Evolutionary conservation across 1,140 invertebrate species (phyloP).

Genomic region (Prorops nasuta): DNA sequence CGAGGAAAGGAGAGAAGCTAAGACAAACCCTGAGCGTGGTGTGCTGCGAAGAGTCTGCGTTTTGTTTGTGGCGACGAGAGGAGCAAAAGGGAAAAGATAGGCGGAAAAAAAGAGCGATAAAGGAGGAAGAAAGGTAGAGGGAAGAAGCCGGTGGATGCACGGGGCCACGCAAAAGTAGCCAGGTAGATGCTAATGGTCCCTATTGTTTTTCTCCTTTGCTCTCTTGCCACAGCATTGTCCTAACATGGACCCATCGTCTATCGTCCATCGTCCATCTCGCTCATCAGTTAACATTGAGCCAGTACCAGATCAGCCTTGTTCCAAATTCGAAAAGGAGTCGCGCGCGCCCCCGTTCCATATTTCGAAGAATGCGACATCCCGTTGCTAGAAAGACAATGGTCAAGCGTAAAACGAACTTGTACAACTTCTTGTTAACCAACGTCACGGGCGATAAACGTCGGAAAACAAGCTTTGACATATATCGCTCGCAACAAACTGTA

Average conservation of each 20-base stretch:
- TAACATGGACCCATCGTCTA: constrained; percentile 19
- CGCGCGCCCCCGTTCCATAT: constrained; percentile 18
- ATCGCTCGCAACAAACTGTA: background rate
- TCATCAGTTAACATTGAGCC: constrained; percentile 37
- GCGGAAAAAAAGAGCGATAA: background rate
- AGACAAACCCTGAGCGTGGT: background rate
- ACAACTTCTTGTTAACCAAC: constrained; percentile 27
- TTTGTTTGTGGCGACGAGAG: background rate
- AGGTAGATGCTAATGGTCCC: constrained; percentile 39
- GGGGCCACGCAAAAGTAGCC: constrained; percentile 7
- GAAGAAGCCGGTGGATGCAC: constrained; percentile 1
- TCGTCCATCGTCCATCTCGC: no score
- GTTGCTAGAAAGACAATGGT: constrained; percentile 16
- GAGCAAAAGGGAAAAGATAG: background rate
- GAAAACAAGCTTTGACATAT: background rate
- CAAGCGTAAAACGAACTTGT: background rate
- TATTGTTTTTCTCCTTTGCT: constrained; percentile 36
- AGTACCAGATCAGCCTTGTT: constrained; percentile 33
- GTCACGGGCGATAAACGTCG: background rate
- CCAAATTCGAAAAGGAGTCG: constrained; percentile 27
- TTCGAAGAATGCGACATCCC: constrained; percentile 17
- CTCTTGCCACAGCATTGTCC: constrained; percentile 26
- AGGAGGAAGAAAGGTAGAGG: constrained; percentile 4
- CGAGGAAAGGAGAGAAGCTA: no score
- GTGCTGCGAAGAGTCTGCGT: no score